phyloP scores from a whole-genome alignment of 2,888 invertebrate genomes.

The Anthophora plumipes region DNA sequence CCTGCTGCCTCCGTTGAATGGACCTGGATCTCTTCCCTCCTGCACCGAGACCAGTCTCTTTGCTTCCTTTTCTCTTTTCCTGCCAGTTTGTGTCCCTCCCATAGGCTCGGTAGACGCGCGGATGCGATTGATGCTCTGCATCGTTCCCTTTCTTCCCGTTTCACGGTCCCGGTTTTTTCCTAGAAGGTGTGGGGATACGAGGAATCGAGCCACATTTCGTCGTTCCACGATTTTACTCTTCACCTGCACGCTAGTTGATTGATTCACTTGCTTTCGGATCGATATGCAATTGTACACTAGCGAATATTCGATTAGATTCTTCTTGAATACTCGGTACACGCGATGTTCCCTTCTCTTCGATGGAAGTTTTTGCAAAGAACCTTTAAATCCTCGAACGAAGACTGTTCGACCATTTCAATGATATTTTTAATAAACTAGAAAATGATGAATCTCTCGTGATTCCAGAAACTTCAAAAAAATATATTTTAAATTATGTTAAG shows the following conservation, averaged over 20 bases:
- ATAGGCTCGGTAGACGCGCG: conserved; percentile 29
- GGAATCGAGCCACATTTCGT: background rate
- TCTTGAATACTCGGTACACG: background rate
- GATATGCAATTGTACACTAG: background rate
- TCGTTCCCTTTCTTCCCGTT: conserved; percentile 13
- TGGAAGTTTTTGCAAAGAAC: too few species aligned
- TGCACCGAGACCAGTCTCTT: conserved; percentile 17
- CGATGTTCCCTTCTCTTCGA: too few species aligned
- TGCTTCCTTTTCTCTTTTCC: conserved; percentile 30
- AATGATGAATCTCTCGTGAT: too few species aligned
- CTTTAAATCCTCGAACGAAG: too few species aligned
- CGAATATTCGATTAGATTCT: background rate
- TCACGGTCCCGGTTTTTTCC: conserved; percentile 12
- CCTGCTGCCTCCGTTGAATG: conserved; percentile 69
- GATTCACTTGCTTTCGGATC: background rate
- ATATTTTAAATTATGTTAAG: too few species aligned
- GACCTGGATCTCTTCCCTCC: conserved; percentile 41
- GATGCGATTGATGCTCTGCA: conserved; percentile 38
- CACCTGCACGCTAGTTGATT: background rate
- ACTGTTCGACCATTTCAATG: too few species aligned
- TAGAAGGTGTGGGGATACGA: background rate
- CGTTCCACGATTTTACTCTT: conserved; percentile 5
- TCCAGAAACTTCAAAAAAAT: too few species aligned
- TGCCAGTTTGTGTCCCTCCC: conserved; percentile 13
- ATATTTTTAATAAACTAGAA: too few species aligned